Evolutionary conservation across 1,140 invertebrate genomes (phyloP).

Genomic region (Antheraea mylitta): DNA sequence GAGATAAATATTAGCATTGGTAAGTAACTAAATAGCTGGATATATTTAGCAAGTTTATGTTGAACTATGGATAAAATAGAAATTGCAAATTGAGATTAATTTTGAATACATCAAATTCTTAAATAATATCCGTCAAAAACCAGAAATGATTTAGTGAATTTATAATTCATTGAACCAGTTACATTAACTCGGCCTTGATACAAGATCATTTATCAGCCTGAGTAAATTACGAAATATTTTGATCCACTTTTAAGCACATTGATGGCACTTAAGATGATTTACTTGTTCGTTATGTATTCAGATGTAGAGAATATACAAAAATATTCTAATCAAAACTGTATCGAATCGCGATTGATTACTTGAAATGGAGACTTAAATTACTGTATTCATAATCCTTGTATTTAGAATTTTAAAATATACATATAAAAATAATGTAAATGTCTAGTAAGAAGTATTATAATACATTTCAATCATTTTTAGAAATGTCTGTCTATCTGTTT

Average conservation of each 20-base stretch:
- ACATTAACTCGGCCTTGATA: slow-evolving; percentile 14
- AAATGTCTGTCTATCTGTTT: too few relatives aligned
- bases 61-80: too few relatives aligned
- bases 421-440: too few relatives aligned
- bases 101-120: too few relatives aligned
- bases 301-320: slow-evolving; percentile 3
- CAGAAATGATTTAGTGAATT: background rate
- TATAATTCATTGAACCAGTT: slow-evolving; percentile 14
- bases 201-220: slow-evolving; percentile 3
- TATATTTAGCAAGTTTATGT: too few relatives aligned
- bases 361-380: background rate
- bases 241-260: slow-evolving; percentile 6
- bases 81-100: too few relatives aligned
- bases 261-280: slow-evolving; percentile 14
- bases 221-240: slow-evolving; percentile 9
- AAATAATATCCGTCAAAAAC: too few relatives aligned
- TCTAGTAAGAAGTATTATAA: too few relatives aligned
- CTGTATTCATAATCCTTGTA: background rate
- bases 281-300: background rate
- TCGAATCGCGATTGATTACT: background rate
- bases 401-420: background rate
- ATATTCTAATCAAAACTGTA: slow-evolving; percentile 4
- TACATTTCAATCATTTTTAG: too few relatives aligned
- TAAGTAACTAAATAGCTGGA: too few relatives aligned
- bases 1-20: too few relatives aligned